Conservation (phyloP, 2,113 vertebrate genomes). For the Strix aluco region DNA sequence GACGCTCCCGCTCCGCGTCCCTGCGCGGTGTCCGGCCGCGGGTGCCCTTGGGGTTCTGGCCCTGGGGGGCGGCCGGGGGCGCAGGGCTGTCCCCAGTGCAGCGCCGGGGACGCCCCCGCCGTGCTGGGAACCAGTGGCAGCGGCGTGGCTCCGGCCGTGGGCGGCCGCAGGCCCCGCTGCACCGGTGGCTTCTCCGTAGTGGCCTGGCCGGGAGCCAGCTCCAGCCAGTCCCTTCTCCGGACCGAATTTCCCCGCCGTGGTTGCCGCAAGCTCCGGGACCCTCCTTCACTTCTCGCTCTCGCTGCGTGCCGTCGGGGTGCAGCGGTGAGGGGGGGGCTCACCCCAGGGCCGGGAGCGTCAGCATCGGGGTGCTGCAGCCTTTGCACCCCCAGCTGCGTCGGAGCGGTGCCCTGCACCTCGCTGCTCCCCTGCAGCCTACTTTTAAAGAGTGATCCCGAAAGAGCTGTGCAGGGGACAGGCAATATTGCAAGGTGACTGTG, state of each 20-base stretch:
- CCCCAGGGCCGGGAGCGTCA: not conserved
- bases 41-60: not conserved
- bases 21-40: not conserved
- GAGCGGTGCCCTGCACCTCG: not conserved
- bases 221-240: not conserved
- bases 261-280: not conserved
- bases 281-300: rapidly evolving
- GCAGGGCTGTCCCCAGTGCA: not conserved
- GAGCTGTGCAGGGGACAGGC: not conserved
- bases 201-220: constrained; percentile 17
- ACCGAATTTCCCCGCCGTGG: not conserved
- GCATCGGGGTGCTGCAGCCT: not conserved
- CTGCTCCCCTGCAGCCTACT: constrained; percentile 21
- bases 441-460: not conserved
- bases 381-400: not conserved
- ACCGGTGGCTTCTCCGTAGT: not conserved
- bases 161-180: not conserved
- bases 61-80: not conserved
- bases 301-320: not conserved
- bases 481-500: constrained; percentile 25
- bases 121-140: not conserved
- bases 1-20: not conserved
- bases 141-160: not conserved
- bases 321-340: not conserved
- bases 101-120: not conserved